Conservation (phyloP, 2,888 invertebrate species). For the Drosophila sordidula region DNA sequence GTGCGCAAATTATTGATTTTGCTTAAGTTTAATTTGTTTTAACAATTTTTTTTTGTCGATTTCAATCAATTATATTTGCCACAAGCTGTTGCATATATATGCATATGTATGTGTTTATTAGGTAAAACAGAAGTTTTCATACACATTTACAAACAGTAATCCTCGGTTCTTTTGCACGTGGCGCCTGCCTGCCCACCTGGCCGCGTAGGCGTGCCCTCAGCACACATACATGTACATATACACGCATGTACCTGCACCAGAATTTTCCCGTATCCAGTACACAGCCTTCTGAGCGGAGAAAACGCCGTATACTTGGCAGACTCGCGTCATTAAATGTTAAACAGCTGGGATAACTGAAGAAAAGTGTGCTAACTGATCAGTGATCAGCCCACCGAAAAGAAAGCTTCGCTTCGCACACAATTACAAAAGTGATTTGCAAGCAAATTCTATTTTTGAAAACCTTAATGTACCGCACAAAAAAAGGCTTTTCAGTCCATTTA, state of each 20-base stretch:
- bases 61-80: slow-evolving; percentile 16
- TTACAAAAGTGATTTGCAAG: too few relatives aligned
- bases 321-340: background rate
- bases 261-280: slow-evolving; percentile 17
- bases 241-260: slow-evolving; percentile 10
- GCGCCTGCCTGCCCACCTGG: slow-evolving; percentile 2
- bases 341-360: background rate
- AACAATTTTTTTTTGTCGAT: slow-evolving; percentile 1
- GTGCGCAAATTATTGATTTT: slow-evolving; percentile 59
- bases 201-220: slow-evolving; percentile 37
- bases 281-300: background rate
- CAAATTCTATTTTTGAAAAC: too few relatives aligned
- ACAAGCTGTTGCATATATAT: slow-evolving; percentile 56
- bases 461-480: too few relatives aligned
- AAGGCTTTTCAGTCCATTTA: too few relatives aligned
- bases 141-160: slow-evolving; percentile 8
- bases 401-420: too few relatives aligned
- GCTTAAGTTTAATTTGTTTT: background rate
- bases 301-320: background rate
- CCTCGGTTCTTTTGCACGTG: slow-evolving; percentile 44
- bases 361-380: background rate
- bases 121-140: background rate
- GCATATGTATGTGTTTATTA: slow-evolving; percentile 1
- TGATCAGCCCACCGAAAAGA: background rate
- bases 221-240: slow-evolving; percentile 17